Evolutionary conservation across 2,888 invertebrate genomes (phyloP).

Genomic region (Meloe dianella): DNA sequence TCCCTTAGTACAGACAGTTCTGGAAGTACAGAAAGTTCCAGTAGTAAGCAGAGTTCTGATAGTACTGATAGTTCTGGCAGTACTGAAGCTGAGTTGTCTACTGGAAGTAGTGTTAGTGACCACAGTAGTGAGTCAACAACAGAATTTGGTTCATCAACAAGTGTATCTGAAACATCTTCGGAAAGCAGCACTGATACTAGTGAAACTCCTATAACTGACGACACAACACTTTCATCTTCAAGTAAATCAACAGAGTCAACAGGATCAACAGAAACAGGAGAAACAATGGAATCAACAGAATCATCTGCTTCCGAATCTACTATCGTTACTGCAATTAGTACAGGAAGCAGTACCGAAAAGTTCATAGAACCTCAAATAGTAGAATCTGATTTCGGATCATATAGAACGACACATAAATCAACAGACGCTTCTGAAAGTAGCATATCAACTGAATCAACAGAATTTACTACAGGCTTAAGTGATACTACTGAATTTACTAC

Average conservation of each 20-base stretch:
- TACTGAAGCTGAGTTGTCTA: slow-evolving; percentile 33
- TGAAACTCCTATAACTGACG: slow-evolving; percentile 24
- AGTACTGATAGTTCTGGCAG: slow-evolving; percentile 38
- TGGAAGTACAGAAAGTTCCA: slow-evolving; percentile 32
- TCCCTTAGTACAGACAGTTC: slow-evolving; percentile 31
- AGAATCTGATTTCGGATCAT: slow-evolving; percentile 20
- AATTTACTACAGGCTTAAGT: slow-evolving; percentile 29
- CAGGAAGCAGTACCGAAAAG: neutral
- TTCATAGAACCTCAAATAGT: neutral
- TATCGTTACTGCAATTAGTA: neutral
- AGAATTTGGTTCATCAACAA: slow-evolving; percentile 17
- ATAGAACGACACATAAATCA: slow-evolving; percentile 10
- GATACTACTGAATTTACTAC: slow-evolving; percentile 20
- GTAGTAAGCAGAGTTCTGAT: slow-evolving; percentile 25
- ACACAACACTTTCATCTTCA: slow-evolving; percentile 16
- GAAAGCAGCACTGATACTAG: slow-evolving; percentile 37
- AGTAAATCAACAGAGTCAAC: slow-evolving; percentile 27
- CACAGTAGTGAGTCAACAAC: slow-evolving; percentile 18
- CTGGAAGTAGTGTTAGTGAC: slow-evolving; percentile 33
- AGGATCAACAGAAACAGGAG: slow-evolving; percentile 15
- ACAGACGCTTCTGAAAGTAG: slow-evolving; percentile 24
- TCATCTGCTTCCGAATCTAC: neutral
- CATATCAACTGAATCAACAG: slow-evolving; percentile 31
- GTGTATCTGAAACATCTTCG: slow-evolving; percentile 28
- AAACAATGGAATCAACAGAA: slow-evolving; percentile 11